Evolutionary conservation across 2,797 vertebrate species (phyloP).

Genomic region (Hemibagrus guttatus): DNA sequence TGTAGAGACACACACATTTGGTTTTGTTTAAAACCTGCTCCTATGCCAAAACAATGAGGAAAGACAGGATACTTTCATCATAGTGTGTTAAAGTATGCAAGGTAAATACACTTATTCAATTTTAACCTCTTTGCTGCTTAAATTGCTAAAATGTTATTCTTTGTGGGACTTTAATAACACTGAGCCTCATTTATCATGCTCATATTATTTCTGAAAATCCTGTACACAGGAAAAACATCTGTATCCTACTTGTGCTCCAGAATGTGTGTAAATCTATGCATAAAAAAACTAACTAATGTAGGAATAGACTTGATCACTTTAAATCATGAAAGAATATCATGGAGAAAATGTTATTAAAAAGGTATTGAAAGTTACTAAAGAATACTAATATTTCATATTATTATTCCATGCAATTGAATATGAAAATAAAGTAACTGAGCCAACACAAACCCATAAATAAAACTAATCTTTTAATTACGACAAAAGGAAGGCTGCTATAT

Average conservation of each 20-base stretch:
- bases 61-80: background rate
- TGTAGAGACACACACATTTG: conserved; percentile 52
- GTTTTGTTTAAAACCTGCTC: background rate
- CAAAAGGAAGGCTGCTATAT: background rate
- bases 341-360: background rate
- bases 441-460: background rate
- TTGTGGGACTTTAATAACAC: background rate
- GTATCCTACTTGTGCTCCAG: background rate
- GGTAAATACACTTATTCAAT: background rate
- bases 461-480: background rate
- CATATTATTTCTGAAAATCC: background rate
- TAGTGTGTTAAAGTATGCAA: background rate
- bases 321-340: background rate
- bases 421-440: background rate
- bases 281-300: background rate
- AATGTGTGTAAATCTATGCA: background rate
- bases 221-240: background rate
- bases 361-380: too few relatives aligned
- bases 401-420: background rate
- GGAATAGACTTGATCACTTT: background rate
- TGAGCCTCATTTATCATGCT: background rate
- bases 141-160: background rate
- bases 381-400: background rate
- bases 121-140: background rate
- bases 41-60: background rate